Percentiles rank a stretch among this genome's conserved stretches.
Conservation (phyloP, 2,888 invertebrate species). For the Chrysolina haemoptera region DNA sequence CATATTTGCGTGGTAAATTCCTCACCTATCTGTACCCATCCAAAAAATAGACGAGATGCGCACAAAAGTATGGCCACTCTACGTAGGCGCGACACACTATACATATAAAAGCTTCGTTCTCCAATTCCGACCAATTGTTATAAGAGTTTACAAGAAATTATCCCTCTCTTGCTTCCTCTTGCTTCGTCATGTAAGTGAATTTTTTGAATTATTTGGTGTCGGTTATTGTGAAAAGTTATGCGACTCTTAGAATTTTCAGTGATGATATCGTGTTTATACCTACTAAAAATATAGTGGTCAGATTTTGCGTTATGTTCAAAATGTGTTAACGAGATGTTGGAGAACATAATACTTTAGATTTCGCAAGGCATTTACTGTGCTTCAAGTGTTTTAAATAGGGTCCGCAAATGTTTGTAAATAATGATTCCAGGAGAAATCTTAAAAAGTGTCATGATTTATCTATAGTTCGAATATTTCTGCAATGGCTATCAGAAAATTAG, state of each 20-base stretch:
- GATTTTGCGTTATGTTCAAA: conserved; percentile 7
- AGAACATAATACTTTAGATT: background rate
- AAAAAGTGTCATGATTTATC: background rate
- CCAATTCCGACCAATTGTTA: conserved; percentile 46
- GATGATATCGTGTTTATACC: background rate
- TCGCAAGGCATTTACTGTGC: background rate
- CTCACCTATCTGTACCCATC: background rate
- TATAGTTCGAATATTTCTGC: no score
- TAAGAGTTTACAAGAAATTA: conserved; percentile 44
- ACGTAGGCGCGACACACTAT: conserved; percentile 44
- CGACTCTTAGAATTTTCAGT: conserved; percentile 2
- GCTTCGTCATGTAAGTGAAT: conserved; percentile 43
- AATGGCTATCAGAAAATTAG: no score
- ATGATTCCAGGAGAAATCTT: background rate
- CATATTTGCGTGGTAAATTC: background rate
- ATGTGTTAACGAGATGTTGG: background rate
- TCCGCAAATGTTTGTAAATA: background rate
- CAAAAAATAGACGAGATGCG: conserved; percentile 38
- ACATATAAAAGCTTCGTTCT: conserved; percentile 44
- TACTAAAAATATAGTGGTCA: conserved; percentile 6
- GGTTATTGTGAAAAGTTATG: conserved; percentile 11
- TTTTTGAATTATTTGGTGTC: conserved; percentile 25
- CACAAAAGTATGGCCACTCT: conserved; percentile 26
- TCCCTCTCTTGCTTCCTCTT: conserved; percentile 34
- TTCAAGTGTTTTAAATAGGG: background rate